Evolutionary conservation across 2,888 invertebrate genomes (phyloP), one percentile per base, ranked within the genome.

Genomic region (Erebia ligea): DNA sequence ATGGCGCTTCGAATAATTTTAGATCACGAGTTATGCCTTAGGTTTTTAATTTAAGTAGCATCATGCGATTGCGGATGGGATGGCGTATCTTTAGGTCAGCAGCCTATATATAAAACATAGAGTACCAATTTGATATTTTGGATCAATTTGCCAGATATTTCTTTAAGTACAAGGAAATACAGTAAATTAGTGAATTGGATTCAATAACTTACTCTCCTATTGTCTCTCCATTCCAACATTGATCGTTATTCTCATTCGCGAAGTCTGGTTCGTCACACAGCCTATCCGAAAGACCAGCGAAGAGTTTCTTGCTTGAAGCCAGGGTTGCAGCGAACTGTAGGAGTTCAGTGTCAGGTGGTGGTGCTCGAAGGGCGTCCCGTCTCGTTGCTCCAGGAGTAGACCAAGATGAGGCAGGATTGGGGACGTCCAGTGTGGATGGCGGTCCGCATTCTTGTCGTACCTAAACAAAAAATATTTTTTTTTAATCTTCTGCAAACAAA

Each of bases 171-270:
- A 42, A 42, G 10, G 11, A 42, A 42, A 42, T 11, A 42, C 11
- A 42, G 42, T 42, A 42, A 50, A n/a, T n/a, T 50, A 6, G 15
- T 15, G n/a, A n/a, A 50, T 4, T n/a, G 13, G 13, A 52, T 52
- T 17, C 52, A n/a, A 15, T 54, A 78, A 96, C 96, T 96, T 83
- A 97, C 97, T 96, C 96, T 88, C 96, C 96, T 78, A 96, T 93
- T 73, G 95, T 87, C 77, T 96, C 95, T 64, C 97, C 97, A 82
- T 97, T 97, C 97, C 97, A 98, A 87, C 98, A 98, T 75, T 94
- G 94, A 56, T 95, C 94, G 73, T 95, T 95, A 77, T 95, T 95
- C 54, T 94, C 94, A 45, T 94, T 94, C 63, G 96, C 95, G 76
- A 96, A 95, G 78, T 95, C 95, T 0, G 95, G 95, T 77, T 97